Base-by-base conservation (phyloP, 2,113 vertebrate species). In the Grus americana region DNA sequence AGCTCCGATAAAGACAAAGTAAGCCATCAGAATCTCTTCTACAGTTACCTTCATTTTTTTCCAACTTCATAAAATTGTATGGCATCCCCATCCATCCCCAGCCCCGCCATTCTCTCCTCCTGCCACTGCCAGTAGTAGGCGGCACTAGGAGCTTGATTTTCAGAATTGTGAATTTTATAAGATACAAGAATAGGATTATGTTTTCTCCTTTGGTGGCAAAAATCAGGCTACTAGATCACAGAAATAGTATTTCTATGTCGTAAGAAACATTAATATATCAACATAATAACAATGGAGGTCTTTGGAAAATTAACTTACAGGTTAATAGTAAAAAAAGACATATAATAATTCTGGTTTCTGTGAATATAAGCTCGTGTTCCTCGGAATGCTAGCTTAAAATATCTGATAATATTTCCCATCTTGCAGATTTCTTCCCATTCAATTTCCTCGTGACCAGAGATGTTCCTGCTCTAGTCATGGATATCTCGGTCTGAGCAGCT, bases 351-450 rank as follows among this genome's bases (percentile, higher is more conserved):
- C 11, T 16, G 1, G 23, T 73, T 88, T 52, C 71, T 83, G 20
- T 42, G 38, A 92, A 21, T 15, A 32, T 17, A 94, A 83, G 11
- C 5, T 58, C 5, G 5, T 38, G n/a, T 54, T 58, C n/a, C 36
- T 74, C 20, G 92, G 11, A 83, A 86, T 3, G 4, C 19, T 29
- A 29, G 67, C 71, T 52, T 59, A 50, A 90, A 90, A 79, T 67
- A 82, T n/a, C 62, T 70, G 52, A 57, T 63, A 50, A 4, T 75
- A 59, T 63, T 81, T 91, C 90, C 74, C 55, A 26, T 50, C 71
- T 81, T 90, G 36, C 81, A 95, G 74, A 93, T 88, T 72, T 87
- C 89, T 87, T 76, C 87, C 74, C 49, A 75, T 12, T 67, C 73
- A 29, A 4, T 73, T 80, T 92, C 46, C 38, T 30, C 0, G 3